Evolutionary conservation across 2,888 invertebrate species (phyloP), one percentile per base, ranked within the genome.

Genomic region (Ommatoiulus sabulosus): DNA sequence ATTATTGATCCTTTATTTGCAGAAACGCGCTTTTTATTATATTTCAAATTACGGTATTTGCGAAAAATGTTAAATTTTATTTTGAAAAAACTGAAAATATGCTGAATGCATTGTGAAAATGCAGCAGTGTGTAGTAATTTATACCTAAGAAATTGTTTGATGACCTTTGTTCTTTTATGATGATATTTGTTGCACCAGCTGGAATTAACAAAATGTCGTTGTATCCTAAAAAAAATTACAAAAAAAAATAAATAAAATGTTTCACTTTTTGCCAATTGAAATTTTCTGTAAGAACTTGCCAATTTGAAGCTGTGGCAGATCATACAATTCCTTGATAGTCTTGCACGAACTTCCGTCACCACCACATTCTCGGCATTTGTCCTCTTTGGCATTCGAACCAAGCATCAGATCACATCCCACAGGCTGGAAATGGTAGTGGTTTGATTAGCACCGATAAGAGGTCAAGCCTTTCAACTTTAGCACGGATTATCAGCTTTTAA

Each of bases 331-430:
- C 15, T 93, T 93, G 87, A 96, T 94, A 0, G 97, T 98, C 91
- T 96, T 95, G 92, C 99, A 99, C 15, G 92, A 92, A 91, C 96
- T 95, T 89, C 96, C 95, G 92, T 97, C 96, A 0, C 98, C 98
- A n/a, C 97, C 96, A 92, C 99, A 99, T 91, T 95, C 95, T 80
- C 97, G 95, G 92, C 99, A 99, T 91, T 96, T 96, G 93, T 99
- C 99, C 93, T 97, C 97, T 91, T 95, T 94, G 12, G 96, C 95
- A 88, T 94, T 93, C 6, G 98, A 98, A 15, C 98, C 98, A 91
- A 99, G 93, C 95, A 97, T 96, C 95, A 96, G 96, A 93, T 99
- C 98, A 92, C 99, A 99, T 89, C 99, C 99, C 84, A 98, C 97
- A 10, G 96, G 95, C 96, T 97, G 44, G 44, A 85, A 85, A 85